These are phyloP conservation scores for Lithophane leautieri DNA, from an alignment of 2,888 invertebrate species.

Conservation along the genomic window DNA sequence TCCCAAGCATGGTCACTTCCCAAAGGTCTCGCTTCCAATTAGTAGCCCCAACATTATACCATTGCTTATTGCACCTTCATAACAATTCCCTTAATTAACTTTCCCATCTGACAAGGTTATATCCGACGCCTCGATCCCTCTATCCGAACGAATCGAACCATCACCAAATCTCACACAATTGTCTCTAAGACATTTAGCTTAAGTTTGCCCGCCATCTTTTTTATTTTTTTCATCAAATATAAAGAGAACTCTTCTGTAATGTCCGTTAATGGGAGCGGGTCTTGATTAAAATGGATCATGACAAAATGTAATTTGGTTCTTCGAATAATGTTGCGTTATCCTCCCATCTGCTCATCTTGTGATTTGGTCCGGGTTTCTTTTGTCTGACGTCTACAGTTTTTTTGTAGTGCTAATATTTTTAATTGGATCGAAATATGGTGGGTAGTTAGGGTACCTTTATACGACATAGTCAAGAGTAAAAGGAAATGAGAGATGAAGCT, in stretches of 20 bases:
- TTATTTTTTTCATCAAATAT: constrained; percentile 67
- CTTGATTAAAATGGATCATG: constrained; percentile 74
- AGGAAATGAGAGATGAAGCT: not conserved
- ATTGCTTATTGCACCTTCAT: constrained; percentile 44
- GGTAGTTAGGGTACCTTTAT: not conserved
- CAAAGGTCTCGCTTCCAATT: constrained; percentile 43
- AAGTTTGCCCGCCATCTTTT: constrained; percentile 34
- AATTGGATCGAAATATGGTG: not conserved
- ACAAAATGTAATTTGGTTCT: constrained; percentile 65
- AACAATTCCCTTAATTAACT: constrained; percentile 55
- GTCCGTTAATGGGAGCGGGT: constrained; percentile 63
- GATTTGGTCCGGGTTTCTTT: constrained; percentile 17
- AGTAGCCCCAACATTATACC: constrained; percentile 33
- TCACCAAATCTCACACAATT: constrained; percentile 53
- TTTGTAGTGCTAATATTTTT: constrained; percentile 5
- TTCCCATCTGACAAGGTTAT: constrained; percentile 37
- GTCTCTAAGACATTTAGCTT: constrained; percentile 41
- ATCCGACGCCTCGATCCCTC: constrained; percentile 26
- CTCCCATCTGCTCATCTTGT: constrained; percentile 16
- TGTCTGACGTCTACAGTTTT: not conserved
- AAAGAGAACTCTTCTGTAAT: constrained; percentile 63
- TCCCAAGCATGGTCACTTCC: not conserved
- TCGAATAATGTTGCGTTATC: constrained; percentile 64
- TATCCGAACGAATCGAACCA: constrained; percentile 43
- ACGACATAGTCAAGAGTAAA: not conserved